Evolutionary conservation across 2,113 vertebrate species (phyloP).

Genomic region (Elephantulus edwardii): DNA sequence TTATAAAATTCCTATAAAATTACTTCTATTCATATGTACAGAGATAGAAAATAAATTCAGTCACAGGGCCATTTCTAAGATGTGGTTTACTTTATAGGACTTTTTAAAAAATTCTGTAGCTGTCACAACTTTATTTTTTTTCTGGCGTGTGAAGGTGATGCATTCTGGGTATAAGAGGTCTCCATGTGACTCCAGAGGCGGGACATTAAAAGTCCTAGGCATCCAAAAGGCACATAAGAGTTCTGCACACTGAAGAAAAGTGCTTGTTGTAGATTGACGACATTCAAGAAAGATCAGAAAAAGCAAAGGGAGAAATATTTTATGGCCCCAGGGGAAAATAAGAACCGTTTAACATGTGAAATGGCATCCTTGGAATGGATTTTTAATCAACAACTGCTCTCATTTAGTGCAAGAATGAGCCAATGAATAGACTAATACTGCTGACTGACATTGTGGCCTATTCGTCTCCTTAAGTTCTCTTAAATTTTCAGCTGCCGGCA

Average conservation of each 20-base stretch:
- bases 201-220: background rate
- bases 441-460: slow-evolving; percentile 78
- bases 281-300: slow-evolving; percentile 46
- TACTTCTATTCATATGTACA: background rate
- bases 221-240: background rate
- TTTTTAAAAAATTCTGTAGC: too few species aligned
- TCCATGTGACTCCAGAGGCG: background rate
- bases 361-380: slow-evolving; percentile 72
- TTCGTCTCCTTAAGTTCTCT: slow-evolving; percentile 81
- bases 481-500: slow-evolving; percentile 80
- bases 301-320: slow-evolving; percentile 53
- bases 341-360: slow-evolving; percentile 76
- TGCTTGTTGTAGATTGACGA: slow-evolving; percentile 36
- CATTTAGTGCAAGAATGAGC: slow-evolving; percentile 79
- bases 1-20: background rate
- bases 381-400: slow-evolving; percentile 84
- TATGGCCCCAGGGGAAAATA: slow-evolving; percentile 52
- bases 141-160: background rate
- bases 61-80: background rate
- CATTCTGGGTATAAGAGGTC: background rate
- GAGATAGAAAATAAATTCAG: background rate
- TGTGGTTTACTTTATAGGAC: background rate
- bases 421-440: slow-evolving; percentile 77
- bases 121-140: background rate
- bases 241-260: background rate